Evolutionary conservation across 2,797 vertebrate species (phyloP), one percentile per base, ranked within the genome.

Genomic region (Microctenopoma steveboyesi): DNA sequence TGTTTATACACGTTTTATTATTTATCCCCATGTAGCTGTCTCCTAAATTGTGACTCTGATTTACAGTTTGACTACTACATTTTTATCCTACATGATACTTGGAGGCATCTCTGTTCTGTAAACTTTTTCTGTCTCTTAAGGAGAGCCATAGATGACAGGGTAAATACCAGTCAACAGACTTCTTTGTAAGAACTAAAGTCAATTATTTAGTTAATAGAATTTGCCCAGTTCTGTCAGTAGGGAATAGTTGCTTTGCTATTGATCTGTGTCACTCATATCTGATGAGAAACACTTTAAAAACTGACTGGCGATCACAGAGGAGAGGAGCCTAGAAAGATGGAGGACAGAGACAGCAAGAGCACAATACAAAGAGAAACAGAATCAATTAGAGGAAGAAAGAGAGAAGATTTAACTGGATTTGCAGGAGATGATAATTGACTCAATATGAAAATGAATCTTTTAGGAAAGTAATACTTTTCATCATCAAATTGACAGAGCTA

Each of bases 201-300:
- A 52, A 28, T 64, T 37, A 63, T 72, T 74, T 58, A 59, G 55
- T 42, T 76, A 62, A 78, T 72, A 56, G 49, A 45, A 81, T 64
- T 69, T 50, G 28, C 37, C n/a, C 7, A 22, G 16, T 37, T 46
- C 68, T 69, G 55, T 71, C 53, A 49, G 18, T 69, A 27, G 27
- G 47, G 35, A 69, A 35, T 16, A 35, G 56, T 56, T 56, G 72
- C 25, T 43, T 56, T 53, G 5, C 16, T 46, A 77, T 81, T 8
- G 65, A 80, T 78, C 56, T 45, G 45, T 30, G 74, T 66, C 69
- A 52, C 27, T 82, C 63, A 52, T 46, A 49, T 64, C 54, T 37
- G 63, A 58, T 72, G 59, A 69, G 52, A 83, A 72, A 66, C 33
- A 73, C 13, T 73, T 69, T 71, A 62, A 79, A 74, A 54, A 50